phyloP scores from a whole-genome alignment of 1,140 invertebrate species.

The Leguminivora glycinivorella region DNA sequence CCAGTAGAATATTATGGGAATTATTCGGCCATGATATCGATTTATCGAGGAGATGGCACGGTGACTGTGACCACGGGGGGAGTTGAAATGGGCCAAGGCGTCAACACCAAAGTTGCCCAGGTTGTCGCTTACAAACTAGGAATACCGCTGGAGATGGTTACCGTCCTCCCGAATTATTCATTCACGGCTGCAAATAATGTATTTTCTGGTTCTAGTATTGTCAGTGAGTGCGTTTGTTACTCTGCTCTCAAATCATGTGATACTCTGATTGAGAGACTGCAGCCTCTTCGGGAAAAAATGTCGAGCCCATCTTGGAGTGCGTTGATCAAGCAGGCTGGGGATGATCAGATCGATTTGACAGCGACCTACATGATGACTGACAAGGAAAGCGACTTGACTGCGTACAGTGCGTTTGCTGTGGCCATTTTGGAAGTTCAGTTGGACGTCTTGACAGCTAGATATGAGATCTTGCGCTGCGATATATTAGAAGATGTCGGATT shows the following conservation, averaged over 20 bases:
- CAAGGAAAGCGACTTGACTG: conserved; percentile 66
- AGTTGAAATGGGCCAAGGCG: conserved; percentile 91
- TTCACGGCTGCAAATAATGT: conserved; percentile 83
- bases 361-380: conserved; percentile 79
- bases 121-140: conserved; percentile 86
- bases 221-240: conserved; percentile 85
- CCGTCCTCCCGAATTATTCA: conserved; percentile 83
- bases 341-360: conserved; percentile 82
- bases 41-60: conserved; percentile 87
- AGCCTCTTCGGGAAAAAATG: conserved; percentile 81
- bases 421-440: conserved; percentile 84
- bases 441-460: conserved; percentile 86
- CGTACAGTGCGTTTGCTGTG: conserved; percentile 82
- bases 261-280: conserved; percentile 81
- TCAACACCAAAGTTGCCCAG: conserved; percentile 85
- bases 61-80: conserved; percentile 88
- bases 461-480: conserved; percentile 84
- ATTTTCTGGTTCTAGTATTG: conserved; percentile 86
- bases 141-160: conserved; percentile 84
- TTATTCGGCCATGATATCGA: conserved; percentile 83
- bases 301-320: conserved; percentile 83
- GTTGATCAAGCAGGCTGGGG: conserved; percentile 81
- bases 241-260: conserved; percentile 84
- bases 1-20: conserved; percentile 80
- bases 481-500: conserved; percentile 87